These are phyloP conservation scores for Chelidonichthys spinosus DNA, from an alignment of 2,797 vertebrate species.

Conservation along the genomic window DNA sequence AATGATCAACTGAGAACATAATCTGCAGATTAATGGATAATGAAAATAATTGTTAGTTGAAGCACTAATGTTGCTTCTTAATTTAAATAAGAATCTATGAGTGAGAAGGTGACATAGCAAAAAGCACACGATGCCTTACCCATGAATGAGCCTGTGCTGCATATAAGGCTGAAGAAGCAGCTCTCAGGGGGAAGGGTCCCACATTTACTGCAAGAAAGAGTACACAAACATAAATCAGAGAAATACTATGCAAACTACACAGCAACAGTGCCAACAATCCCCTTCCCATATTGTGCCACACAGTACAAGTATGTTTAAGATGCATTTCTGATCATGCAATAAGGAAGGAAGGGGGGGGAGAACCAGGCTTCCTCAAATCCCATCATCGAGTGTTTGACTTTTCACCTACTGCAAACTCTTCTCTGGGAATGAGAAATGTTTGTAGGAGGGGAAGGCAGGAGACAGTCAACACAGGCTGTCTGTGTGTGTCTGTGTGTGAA, in stretches of 20 bases:
- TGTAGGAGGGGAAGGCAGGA: conserved; percentile 62
- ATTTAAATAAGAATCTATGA: neutral
- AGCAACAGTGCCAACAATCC: neutral
- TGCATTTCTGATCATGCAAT: conserved; percentile 16
- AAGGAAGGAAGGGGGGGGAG: neutral
- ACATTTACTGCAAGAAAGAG: conserved; percentile 86
- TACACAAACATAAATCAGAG: conserved; percentile 36
- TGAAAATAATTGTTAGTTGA: neutral
- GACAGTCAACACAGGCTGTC: conserved; percentile 64
- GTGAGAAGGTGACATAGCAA: neutral
- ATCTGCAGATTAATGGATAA: neutral
- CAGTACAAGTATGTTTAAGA: conserved; percentile 2
- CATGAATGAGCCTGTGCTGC: conserved; percentile 94
- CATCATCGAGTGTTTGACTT: conserved; percentile 64
- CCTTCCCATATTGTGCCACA: conserved; percentile 1
- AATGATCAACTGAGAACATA: neutral
- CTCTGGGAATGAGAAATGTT: conserved; percentile 67
- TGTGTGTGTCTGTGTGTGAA: conserved; percentile 52
- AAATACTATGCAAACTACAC: conserved; percentile 5
- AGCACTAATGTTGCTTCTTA: neutral
- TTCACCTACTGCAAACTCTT: conserved; percentile 69
- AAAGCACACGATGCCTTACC: conserved; percentile 75
- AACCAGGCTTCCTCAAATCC: conserved; percentile 31
- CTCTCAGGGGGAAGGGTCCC: conserved; percentile 92
- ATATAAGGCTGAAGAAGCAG: conserved; percentile 96